Base-by-base conservation (phyloP, 1,140 invertebrate genomes). In the Drosophila pandora region DNA sequence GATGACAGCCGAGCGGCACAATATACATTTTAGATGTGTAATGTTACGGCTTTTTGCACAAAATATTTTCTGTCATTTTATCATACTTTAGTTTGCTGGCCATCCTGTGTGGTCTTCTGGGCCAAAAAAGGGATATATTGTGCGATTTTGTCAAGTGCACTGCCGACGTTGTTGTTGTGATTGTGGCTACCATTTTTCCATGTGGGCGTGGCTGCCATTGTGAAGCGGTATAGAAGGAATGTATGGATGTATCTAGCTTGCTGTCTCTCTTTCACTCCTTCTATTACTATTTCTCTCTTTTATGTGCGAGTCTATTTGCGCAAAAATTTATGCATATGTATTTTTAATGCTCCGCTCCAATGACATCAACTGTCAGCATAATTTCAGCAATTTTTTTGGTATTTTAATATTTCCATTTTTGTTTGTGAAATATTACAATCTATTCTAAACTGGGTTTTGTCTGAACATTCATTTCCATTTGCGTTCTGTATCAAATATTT, bases 261-360 rank as follows among this genome's bases (percentile, higher is more conserved):
- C 7, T 10, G 13, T 13, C 13, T 21, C 41, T 3, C 41, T 43
- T 17, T 21, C 41, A 21, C 41, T 21, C 17, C 41, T 6, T 43
- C 13, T 17, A 43, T 21, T 21, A 2, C 41, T 6, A 0, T 43
- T 41, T 23, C 13, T 17, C 28, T 34, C 25, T n/a, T 34, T 34
- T 62, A 45, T 59, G 59, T 72, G 64, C 74, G 45, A 63, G 79
- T 65, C 63, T 71, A 83, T 79, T 79, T 84, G 63, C 60, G 69
- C 74, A 87, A 78, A 87, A 87, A 85, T 85, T 85, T 85, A 78
- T 73, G 78, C 78, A 85, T 82, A 87, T 85, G 83, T 82, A 85
- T 87, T 71, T 82, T 85, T 87, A 85, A 87, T 85, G 74, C 82
- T 85, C 59, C 82, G 82, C 82, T 87, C 78, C 60, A 85, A 76